Evolutionary conservation across 2,888 invertebrate genomes (phyloP).

Genomic region (Lasioglossum marginatum): DNA sequence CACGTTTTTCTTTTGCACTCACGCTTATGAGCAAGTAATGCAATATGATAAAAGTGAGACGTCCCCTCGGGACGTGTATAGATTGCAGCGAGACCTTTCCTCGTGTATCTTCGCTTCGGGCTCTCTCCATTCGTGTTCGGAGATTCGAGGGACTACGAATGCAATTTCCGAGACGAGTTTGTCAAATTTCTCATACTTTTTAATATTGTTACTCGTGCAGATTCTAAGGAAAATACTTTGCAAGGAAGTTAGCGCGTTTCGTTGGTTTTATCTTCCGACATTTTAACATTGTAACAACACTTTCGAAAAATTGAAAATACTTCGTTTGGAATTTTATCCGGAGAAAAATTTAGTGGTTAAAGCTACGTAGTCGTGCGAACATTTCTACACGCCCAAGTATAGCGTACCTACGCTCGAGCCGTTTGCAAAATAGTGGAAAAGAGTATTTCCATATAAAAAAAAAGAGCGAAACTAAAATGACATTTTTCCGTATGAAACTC

Average conservation of each 20-base stretch:
- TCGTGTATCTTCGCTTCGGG: background rate
- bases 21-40: slow-evolving; percentile 15
- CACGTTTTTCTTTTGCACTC: background rate
- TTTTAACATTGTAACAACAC: background rate
- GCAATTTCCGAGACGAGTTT: background rate
- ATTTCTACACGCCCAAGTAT: background rate
- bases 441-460: background rate
- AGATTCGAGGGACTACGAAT: background rate
- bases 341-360: too few species aligned
- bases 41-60: slow-evolving; percentile 27
- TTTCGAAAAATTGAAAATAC: too few species aligned
- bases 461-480: background rate
- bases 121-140: background rate
- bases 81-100: background rate
- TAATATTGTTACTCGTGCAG: background rate
- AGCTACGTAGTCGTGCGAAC: background rate
- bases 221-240: background rate
- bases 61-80: background rate
- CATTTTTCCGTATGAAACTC: background rate
- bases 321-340: too few species aligned
- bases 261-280: background rate
- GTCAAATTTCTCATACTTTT: background rate
- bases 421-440: background rate
- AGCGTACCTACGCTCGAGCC: background rate
- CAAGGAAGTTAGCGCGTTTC: background rate